phyloP scores from a whole-genome alignment of 2,888 invertebrate species.

The Tetrapedia diversipes region DNA sequence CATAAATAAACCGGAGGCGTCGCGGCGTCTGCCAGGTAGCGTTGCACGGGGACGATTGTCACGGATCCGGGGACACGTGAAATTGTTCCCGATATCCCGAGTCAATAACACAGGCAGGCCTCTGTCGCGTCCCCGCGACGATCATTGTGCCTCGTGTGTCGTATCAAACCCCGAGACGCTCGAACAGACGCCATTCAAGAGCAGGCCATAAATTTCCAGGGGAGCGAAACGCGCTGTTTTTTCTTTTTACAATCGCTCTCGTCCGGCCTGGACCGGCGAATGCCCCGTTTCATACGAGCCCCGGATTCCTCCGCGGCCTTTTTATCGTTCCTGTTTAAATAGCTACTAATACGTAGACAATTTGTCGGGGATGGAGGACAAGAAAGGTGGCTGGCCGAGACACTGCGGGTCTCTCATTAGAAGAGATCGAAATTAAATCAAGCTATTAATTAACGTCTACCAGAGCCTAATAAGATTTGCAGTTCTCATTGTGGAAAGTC shows the following conservation, averaged over 20 bases:
- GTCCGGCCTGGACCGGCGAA: constrained; percentile 36
- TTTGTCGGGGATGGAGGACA: constrained; percentile 26
- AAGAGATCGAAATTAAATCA: background rate
- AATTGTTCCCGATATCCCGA: constrained; percentile 46
- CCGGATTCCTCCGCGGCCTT: constrained; percentile 40
- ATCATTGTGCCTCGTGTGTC: constrained; percentile 65
- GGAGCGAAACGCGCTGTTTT: constrained; percentile 36
- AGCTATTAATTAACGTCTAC: background rate
- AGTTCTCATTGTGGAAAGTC: too few relatives aligned
- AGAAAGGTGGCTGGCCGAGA: background rate
- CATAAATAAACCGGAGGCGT: constrained; percentile 45
- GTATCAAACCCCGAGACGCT: constrained; percentile 51
- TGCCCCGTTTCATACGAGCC: constrained; percentile 46
- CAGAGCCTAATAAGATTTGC: too few relatives aligned
- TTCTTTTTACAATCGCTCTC: constrained; percentile 35
- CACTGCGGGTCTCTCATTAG: background rate
- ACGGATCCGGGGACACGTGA: constrained; percentile 60
- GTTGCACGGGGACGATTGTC: constrained; percentile 55
- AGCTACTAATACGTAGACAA: constrained; percentile 47
- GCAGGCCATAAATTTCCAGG: constrained; percentile 55
- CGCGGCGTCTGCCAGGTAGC: constrained; percentile 27
- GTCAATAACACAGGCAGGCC: constrained; percentile 6
- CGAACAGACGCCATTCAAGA: constrained; percentile 54
- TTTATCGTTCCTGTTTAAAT: constrained; percentile 45
- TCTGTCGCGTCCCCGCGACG: constrained; percentile 47